Evolutionary conservation across 2,113 vertebrate species (phyloP).

Genomic region (Cromileptes altivelis): DNA sequence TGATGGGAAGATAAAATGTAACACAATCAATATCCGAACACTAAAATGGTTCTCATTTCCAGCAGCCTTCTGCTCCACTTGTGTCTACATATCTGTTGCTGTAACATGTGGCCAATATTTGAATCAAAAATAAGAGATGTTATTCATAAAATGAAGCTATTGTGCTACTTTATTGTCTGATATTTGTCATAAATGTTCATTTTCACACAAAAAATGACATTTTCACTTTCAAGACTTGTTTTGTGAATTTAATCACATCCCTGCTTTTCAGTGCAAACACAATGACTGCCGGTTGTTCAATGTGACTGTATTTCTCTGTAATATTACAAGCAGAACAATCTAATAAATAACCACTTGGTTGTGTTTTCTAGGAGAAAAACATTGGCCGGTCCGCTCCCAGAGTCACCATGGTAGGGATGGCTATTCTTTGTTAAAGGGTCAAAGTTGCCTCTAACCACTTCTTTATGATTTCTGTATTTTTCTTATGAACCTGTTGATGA

Average conservation of each 20-base stretch:
- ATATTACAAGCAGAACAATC: not conserved
- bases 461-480: conserved; percentile 17
- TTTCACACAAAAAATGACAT: not conserved
- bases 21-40: conserved; percentile 44
- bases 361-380: conserved; percentile 88
- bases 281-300: conserved; percentile 2
- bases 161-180: not conserved
- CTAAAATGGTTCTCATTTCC: conserved; percentile 28
- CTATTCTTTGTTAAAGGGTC: conserved; percentile 76
- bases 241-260: conserved; percentile 1
- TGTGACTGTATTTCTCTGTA: conserved; percentile 39
- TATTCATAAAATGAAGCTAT: conserved; percentile 9
- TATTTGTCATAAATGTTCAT: not conserved
- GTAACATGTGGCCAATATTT: not conserved
- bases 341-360: conserved; percentile 76
- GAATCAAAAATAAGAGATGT: conserved; percentile 6
- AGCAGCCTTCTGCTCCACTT: not conserved
- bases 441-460: conserved; percentile 74
- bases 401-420: conserved; percentile 88
- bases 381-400: conserved; percentile 86
- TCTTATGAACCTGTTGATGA: conserved; percentile 15
- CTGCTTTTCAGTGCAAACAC: conserved; percentile 13
- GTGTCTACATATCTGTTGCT: conserved; percentile 6
- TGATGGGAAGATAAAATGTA: conserved; percentile 48
- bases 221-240: not conserved